Evolutionary conservation across 37 sponge, comb jelly and placozoan species (phyloP), one percentile per base, ranked within the genome.

Genomic region (Hormiphora californensis): DNA sequence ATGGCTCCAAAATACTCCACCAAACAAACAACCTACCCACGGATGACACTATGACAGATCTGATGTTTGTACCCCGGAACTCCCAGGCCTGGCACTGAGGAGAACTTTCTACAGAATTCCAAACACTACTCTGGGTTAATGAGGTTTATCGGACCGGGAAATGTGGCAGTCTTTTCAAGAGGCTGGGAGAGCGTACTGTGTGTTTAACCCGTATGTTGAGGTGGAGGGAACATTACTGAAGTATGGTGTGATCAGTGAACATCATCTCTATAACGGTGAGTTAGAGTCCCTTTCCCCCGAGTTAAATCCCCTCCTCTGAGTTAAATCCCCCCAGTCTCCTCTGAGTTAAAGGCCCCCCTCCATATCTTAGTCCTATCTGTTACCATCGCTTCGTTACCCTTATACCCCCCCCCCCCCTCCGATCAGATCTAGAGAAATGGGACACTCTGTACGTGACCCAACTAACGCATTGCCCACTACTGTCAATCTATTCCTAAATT

Each of bases 201-300:
- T 65, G 38, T 65, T 65, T 65, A 65, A 65, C 37, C 67, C 67
- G 17, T 65, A 19, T 17, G 67, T 65, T 7, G 67, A 65, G 67
- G 37, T 65, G 32, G 67, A 65, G 21, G 67, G 67, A 28, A 38
- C 35, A 8, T 38, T 65, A 1, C 37, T 65, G 30, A 65, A 65
- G 67, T 65, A 65, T 65, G 67, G 67, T 11, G 37, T 65, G 5
- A 33, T 65, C 37, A 11, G 30, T 34, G 67, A 65, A 33, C 12
- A 35, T 65, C 67, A 65, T 65, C 37, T 65, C 37, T 7, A 36
- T 17, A 65, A 65, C 19, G 67, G 67, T 65, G 8, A 34, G 67
- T 57, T 57, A 21, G 61, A 23, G 27, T 5, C 27, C 61, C 27
- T 49, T 49, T n/a, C n/a, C n/a, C n/a, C n/a, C n/a, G n/a, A n/a